Evolutionary conservation across 2,888 invertebrate genomes (phyloP), one percentile per base, ranked within the genome.

Genomic region (Drosophila prostipennis): DNA sequence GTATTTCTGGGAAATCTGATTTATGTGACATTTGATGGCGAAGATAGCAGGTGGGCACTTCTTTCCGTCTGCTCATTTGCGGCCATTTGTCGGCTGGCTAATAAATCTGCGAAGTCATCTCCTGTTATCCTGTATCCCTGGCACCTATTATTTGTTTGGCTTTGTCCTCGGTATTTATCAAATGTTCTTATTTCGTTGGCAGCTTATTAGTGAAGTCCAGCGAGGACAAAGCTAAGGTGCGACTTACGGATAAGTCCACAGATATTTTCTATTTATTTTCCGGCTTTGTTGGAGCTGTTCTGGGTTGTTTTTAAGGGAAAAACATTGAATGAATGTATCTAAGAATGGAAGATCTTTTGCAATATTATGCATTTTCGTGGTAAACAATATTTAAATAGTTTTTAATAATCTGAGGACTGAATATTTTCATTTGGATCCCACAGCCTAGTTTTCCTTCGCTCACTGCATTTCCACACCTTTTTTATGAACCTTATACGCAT

Each of bases 21-120:
- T 87, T 87, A 87, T 87, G 88, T 77, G 89, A 73, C 80, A 87
- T 89, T 81, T 87, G 88, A 89, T 84, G 89, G 85, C 73, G 37
- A 55, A 46, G 26, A 45, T 58, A 67, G 63, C 65, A 58, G 42
- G 71, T 67, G 67, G 48, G 57, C 46, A 48, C 37, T 52, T 49
- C 46, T 26, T 34, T 19, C 46, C 29, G 32, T 39, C 56, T 64
- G 73, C 74, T 74, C 82, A 79, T 74, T 83, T 87, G 73, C 46
- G 72, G 68, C 67, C 59, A 85, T 86, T 85, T 85, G 74, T 77
- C 67, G 48, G 71, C 57, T 52, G 56, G 70, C 80, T 73, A 82
- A 83, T 83, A 88, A 80, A 86, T 88, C 78, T 84, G 61, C 14
- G 43, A 14, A 43, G 57, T 58, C 71, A 56, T 48, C 61, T 61